Conservation (phyloP, 2,113 vertebrate genomes). For the Plotosus lineatus region DNA sequence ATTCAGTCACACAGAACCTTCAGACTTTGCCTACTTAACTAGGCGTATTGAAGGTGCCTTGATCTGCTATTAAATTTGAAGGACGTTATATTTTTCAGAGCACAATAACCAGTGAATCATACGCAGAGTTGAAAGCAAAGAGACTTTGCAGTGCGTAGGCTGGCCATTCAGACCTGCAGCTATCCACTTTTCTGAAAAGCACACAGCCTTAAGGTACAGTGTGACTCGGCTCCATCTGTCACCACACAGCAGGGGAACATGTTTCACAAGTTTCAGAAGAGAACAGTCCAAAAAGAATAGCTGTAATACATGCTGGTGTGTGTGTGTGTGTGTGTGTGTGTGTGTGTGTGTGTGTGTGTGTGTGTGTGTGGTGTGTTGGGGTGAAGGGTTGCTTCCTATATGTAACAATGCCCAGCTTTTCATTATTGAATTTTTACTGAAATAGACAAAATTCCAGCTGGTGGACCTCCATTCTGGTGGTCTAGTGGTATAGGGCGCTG, state of each 20-base stretch:
- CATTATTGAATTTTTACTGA: no score
- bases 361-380: no score
- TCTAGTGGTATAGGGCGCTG: no score
- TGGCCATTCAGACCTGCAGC: conserved; percentile 47
- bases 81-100: conserved; percentile 30
- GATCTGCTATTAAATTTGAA: conserved; percentile 39
- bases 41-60: not conserved
- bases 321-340: no score
- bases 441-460: no score
- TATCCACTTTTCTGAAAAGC: conserved; percentile 31
- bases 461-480: no score
- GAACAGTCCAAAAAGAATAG: conserved; percentile 5
- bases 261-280: conserved; percentile 21
- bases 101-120: conserved; percentile 52
- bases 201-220: conserved; percentile 41
- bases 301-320: not conserved
- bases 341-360: no score
- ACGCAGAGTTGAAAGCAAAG: conserved; percentile 42
- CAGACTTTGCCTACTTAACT: conserved; percentile 7
- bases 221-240: conserved; percentile 40
- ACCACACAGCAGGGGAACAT: conserved; percentile 12
- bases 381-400: no score
- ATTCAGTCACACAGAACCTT: not conserved
- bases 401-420: not conserved
- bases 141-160: conserved; percentile 45